A percentile compares a stretch with the other conserved stretches of the same genome.
Evolutionary conservation across 2,113 vertebrate species (phyloP).

Genomic region (Rhipidura dahli): DNA sequence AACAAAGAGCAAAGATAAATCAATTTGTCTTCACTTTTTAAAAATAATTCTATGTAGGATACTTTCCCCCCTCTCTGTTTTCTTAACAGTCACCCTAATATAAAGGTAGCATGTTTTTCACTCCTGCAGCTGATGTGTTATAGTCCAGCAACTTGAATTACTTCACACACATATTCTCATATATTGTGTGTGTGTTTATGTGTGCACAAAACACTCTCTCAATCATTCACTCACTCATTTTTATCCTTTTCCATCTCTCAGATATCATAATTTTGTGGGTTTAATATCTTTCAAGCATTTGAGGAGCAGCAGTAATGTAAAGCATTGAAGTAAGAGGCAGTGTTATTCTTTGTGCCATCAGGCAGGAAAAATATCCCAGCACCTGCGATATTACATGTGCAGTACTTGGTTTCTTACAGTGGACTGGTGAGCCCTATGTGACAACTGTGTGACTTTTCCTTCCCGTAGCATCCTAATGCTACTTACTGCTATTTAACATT

Average conservation of each 20-base stretch:
- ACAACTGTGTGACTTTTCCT: not conserved
- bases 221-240: not conserved
- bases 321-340: not conserved
- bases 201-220: not conserved
- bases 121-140: not conserved
- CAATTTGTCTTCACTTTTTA: not conserved
- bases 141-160: not conserved
- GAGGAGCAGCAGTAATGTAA: not conserved
- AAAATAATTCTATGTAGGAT: not conserved
- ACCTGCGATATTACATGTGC: rapidly evolving
- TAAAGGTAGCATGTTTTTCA: not conserved
- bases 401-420: rapidly evolving
- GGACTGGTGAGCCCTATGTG: not conserved
- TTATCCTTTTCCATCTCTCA: not conserved
- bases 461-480: not conserved
- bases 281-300: not conserved
- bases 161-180: not conserved
- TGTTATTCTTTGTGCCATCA: not conserved
- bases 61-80: not conserved
- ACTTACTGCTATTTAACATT: not conserved
- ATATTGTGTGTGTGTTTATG: rapidly evolving
- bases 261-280: not conserved
- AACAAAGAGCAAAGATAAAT: conserved; percentile 18
- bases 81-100: not conserved
- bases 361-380: not conserved